These are phyloP conservation scores for Meteorus cinctellus DNA, from an alignment of 2,888 invertebrate genomes.

Conservation along the genomic window DNA sequence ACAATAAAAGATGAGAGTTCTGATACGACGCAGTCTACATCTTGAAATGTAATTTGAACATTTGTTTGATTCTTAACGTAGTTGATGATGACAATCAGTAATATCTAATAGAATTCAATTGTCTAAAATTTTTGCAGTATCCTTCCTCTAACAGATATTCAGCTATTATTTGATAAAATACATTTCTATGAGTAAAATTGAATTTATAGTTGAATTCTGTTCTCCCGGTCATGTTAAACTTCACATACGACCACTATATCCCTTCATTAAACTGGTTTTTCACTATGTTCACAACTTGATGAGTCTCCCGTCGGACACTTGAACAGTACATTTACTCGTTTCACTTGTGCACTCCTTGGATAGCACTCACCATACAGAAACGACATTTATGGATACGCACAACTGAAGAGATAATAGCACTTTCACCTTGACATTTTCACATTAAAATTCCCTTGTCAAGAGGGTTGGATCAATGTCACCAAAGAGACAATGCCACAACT, in stretches of 20 bases:
- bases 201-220: background rate
- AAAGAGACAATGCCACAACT: background rate
- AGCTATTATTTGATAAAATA: too few species aligned
- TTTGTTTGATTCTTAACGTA: too few species aligned
- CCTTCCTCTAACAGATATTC: too few species aligned
- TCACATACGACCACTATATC: background rate
- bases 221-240: background rate
- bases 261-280: background rate
- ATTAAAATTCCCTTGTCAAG: background rate
- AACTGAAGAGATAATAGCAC: background rate
- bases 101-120: too few species aligned
- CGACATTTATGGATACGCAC: background rate
- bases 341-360: constrained; percentile 37
- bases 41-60: background rate
- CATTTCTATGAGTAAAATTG: background rate
- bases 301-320: background rate
- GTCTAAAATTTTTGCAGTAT: too few species aligned
- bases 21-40: background rate
- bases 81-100: too few species aligned
- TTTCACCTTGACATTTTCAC: background rate
- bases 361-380: constrained; percentile 19
- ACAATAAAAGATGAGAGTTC: background rate
- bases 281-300: background rate
- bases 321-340: constrained; percentile 41
- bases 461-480: background rate